Conservation (phyloP, 1,140 invertebrate genomes). For the Magallana gigas region DNA sequence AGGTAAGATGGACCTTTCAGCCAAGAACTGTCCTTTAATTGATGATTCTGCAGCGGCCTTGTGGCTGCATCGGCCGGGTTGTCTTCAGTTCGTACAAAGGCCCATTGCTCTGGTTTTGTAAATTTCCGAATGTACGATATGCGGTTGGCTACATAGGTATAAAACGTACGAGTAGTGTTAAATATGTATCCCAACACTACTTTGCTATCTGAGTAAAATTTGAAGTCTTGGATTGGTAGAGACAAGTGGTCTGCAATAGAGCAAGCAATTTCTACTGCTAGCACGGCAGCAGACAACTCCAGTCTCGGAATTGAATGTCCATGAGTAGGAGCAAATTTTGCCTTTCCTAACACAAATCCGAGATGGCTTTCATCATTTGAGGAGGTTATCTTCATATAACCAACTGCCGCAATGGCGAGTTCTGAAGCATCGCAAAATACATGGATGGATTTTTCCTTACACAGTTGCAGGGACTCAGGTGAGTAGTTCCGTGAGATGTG, state of each 20-base stretch:
- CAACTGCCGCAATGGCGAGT: constrained; percentile 51
- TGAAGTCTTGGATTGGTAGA: too few species aligned
- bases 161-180: background rate
- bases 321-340: constrained; percentile 52
- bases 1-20: constrained; percentile 17
- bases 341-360: constrained; percentile 28
- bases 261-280: constrained; percentile 42
- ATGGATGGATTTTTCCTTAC: background rate
- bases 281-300: constrained; percentile 52
- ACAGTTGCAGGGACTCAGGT: background rate
- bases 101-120: constrained; percentile 1
- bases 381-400: constrained; percentile 41
- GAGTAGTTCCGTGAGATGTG: constrained; percentile 24
- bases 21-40: constrained; percentile 23
- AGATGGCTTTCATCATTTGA: background rate
- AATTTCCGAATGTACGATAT: background rate
- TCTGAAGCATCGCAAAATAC: constrained; percentile 61
- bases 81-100: background rate
- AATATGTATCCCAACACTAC: constrained; percentile 17
- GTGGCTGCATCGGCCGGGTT: background rate
- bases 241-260: constrained; percentile 3
- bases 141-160: constrained; percentile 15
- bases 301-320: constrained; percentile 36
- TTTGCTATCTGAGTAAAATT: constrained; percentile 18
- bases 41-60: background rate